Base-by-base conservation (phyloP, 2,888 invertebrate genomes). In the Sarcophaga variegata region DNA sequence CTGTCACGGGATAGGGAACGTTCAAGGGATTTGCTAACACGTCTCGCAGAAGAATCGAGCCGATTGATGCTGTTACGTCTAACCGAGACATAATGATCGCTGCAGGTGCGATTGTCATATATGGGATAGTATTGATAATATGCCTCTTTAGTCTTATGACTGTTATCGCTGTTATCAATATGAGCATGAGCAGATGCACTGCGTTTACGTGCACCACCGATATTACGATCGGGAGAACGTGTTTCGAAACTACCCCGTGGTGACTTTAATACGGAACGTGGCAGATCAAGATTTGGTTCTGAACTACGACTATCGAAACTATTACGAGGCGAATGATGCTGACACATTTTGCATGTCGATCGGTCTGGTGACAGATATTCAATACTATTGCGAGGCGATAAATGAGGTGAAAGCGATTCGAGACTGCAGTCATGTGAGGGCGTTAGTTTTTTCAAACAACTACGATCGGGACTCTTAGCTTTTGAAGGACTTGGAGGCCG, bases 171-270 rank as follows among this genome's bases (percentile, higher is more conserved):
- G 12, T 91, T 92, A 62, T 93, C 93, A 45, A 93, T 92, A 83
- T 93, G 93, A 27, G 92, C 93, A 45, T 93, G 93, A 2, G 93
- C 93, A 11, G 93, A 93, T 89, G 92, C 91, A 89, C 93, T 93
- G 8, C 93, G 91, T 86, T 93, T 93, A 2, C 93, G 91, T 1
- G 90, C 66, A 5, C 83, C 87, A 6, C 77, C 83, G 5, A 87
- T 75, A 59, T 82, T 87, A 12, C 91, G 90, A 37, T 91, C 92
- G 4, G 92, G 91, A 0, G 91, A 91, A 25, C 91, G 90, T 1
- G 90, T 90, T n/a, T 92, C 92, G 71, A 92, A 91, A 66, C 92
- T 92, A 37, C 91, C 90, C 5, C 91, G 90, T 8, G 92, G 92
- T 27, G 91, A 91, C 79, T 91, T 90, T 2, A 90, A 87, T 37